phyloP scores from a whole-genome alignment of 2,797 vertebrate genomes.

The Tadarida brasiliensis region DNA sequence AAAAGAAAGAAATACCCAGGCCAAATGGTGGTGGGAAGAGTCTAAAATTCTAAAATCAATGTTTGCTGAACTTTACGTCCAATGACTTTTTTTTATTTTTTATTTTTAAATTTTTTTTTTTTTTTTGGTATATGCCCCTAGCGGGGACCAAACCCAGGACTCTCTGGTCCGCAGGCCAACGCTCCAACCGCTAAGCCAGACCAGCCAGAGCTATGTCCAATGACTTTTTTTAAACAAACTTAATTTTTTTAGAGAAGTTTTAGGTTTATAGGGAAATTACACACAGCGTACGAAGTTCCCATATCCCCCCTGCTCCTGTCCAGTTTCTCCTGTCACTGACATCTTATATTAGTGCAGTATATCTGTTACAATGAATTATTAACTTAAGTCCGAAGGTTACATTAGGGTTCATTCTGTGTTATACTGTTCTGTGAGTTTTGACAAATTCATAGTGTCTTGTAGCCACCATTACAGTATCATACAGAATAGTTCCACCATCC shows the following conservation, averaged over 20 bases:
- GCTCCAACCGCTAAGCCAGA: too few relatives aligned
- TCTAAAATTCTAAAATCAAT: background rate
- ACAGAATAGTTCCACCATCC: background rate
- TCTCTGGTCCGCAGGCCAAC: too few relatives aligned
- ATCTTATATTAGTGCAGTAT: fast-evolving
- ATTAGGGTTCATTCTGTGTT: background rate
- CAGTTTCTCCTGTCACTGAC: background rate
- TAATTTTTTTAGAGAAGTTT: background rate
- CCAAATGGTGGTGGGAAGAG: background rate
- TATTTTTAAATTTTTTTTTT: too few relatives aligned
- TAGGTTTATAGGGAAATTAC: background rate
- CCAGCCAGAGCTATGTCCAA: too few relatives aligned
- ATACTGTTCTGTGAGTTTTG: background rate
- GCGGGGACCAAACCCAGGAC: too few relatives aligned
- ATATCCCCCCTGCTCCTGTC: too few relatives aligned
- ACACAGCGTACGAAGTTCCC: background rate
- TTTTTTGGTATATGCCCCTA: too few relatives aligned
- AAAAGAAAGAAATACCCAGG: background rate
- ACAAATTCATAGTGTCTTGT: background rate
- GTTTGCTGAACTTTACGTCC: background rate
- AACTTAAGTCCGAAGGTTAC: background rate
- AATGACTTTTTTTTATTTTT: background rate
- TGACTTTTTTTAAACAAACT: background rate
- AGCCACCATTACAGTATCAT: background rate
- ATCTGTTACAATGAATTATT: too few relatives aligned